A percentile compares a stretch with the other conserved stretches of the same genome.
These are phyloP conservation scores for Oxystoma pomonae DNA, from an alignment of 2,888 invertebrate species.

Conservation along the genomic window DNA sequence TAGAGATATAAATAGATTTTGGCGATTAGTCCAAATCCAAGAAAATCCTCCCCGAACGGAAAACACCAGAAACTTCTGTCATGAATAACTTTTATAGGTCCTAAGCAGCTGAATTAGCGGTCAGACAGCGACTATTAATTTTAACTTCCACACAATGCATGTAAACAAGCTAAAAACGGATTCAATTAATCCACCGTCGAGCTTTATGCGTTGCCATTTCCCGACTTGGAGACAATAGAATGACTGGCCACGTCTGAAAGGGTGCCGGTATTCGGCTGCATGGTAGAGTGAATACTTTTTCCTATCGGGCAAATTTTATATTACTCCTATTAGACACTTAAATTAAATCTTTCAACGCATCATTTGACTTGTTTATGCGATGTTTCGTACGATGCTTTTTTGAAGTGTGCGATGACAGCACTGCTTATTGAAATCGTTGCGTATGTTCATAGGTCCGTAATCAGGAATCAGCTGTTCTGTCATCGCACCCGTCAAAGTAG, in stretches of 20 bases:
- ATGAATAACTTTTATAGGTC: conserved; percentile 7
- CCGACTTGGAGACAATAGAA: conserved; percentile 16
- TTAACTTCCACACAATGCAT: conserved; percentile 19
- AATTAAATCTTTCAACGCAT: too few species aligned
- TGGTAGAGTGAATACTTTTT: too few species aligned
- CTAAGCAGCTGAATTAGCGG: conserved; percentile 12
- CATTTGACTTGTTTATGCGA: too few species aligned
- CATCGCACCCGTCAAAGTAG: too few species aligned
- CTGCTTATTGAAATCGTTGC: too few species aligned
- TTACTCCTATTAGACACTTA: too few species aligned
- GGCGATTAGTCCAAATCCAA: neutral
- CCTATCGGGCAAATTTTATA: too few species aligned
- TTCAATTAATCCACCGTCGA: conserved; percentile 22
- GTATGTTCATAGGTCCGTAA: too few species aligned
- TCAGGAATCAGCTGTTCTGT: too few species aligned
- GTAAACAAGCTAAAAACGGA: conserved; percentile 24
- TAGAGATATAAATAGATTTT: neutral
- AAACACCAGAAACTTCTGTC: neutral
- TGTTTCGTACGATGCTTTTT: too few species aligned
- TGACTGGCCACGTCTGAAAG: conserved; percentile 12
- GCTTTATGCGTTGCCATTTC: conserved; percentile 16
- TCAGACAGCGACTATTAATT: conserved; percentile 19
- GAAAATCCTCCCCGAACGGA: neutral
- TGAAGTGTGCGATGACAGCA: too few species aligned
- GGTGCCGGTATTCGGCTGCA: too few species aligned